Evolutionary conservation across 1,140 invertebrate genomes (phyloP).

Genomic region (Liolophura sinensis): DNA sequence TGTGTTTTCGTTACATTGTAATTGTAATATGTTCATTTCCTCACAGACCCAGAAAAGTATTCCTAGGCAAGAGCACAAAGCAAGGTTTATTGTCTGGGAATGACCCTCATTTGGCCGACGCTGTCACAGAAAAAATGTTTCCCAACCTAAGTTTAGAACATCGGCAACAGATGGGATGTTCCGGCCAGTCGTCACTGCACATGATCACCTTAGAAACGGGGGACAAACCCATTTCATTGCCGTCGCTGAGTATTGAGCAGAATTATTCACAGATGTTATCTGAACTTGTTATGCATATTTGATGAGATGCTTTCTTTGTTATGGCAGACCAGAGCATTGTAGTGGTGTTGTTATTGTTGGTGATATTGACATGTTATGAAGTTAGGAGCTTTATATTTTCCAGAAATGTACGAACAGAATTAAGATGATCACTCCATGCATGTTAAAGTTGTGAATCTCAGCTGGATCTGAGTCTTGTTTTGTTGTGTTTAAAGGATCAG

Average conservation of each 20-base stretch:
- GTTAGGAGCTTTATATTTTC: neutral
- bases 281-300: slow-evolving; percentile 60
- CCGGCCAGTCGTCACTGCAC: slow-evolving; percentile 41
- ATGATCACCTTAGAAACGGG: slow-evolving; percentile 58
- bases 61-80: slow-evolving; percentile 31
- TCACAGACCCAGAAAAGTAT: slow-evolving; percentile 26
- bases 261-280: slow-evolving; percentile 63
- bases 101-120: slow-evolving; percentile 62
- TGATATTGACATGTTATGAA: neutral
- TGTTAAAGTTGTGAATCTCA: neutral
- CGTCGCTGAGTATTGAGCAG: slow-evolving; percentile 60
- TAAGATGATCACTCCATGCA: neutral
- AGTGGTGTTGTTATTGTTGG: too few species aligned
- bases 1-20: neutral
- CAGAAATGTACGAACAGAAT: neutral
- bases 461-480: neutral
- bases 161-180: slow-evolving; percentile 23
- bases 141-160: slow-evolving; percentile 56
- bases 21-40: slow-evolving; percentile 2
- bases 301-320: slow-evolving; percentile 4
- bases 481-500: neutral
- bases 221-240: slow-evolving; percentile 58
- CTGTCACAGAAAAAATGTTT: slow-evolving; percentile 58
- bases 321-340: neutral
- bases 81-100: slow-evolving; percentile 55